Conservation (phyloP, 1,140 invertebrate genomes). For the Antheraea pernyi region DNA sequence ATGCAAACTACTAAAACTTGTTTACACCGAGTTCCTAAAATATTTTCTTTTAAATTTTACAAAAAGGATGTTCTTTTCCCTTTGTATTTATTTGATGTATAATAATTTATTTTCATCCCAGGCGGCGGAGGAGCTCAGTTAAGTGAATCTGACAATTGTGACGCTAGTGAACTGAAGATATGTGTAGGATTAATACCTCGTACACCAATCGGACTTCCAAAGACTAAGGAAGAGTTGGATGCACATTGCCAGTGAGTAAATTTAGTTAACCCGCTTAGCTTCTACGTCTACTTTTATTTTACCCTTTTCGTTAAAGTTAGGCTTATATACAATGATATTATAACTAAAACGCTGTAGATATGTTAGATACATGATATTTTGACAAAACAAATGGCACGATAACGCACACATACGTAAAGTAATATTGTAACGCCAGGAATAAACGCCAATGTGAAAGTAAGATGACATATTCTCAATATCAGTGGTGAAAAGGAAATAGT, state of each 20-base stretch:
- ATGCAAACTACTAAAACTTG: neutral
- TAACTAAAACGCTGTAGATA: too few species aligned
- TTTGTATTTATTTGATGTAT: neutral
- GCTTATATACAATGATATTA: too few species aligned
- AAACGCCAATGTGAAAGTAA: too few species aligned
- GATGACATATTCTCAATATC: too few species aligned
- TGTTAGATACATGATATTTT: too few species aligned
- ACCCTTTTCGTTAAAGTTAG: too few species aligned
- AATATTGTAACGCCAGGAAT: too few species aligned
- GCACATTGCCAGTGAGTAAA: conserved; percentile 57
- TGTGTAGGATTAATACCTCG: conserved; percentile 55
- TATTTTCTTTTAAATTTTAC: neutral
- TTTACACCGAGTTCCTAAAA: neutral
- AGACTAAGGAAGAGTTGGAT: conserved; percentile 56
- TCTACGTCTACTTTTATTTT: too few species aligned
- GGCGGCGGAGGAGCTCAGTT: conserved; percentile 46
- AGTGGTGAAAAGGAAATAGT: too few species aligned
- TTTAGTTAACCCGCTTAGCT: too few species aligned
- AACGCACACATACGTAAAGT: too few species aligned
- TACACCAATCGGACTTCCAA: conserved; percentile 58
- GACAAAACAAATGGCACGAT: too few species aligned
- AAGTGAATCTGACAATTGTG: conserved; percentile 55
- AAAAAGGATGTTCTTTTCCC: neutral
- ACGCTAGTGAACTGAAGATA: conserved; percentile 46
- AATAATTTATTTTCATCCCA: conserved; percentile 18